Evolutionary conservation across 2,888 invertebrate species (phyloP), one percentile per base, ranked within the genome.

Genomic region (Elmis aenea): DNA sequence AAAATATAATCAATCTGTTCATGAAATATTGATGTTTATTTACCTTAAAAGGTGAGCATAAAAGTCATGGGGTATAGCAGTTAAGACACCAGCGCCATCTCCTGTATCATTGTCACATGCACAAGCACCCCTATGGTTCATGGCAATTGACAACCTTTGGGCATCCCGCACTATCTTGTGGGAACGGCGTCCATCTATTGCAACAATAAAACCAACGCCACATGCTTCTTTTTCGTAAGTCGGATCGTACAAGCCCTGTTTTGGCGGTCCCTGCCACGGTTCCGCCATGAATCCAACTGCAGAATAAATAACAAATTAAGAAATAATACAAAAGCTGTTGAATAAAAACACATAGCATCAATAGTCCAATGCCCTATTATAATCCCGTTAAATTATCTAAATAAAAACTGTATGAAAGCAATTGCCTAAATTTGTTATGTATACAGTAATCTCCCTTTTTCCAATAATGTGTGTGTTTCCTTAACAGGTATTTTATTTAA

Each of bases 21-120:
- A n/a, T n/a, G n/a, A n/a, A n/a, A 18, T 18, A 18, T 18, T 6
- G 8, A 18, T 18, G 9, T 24, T 21, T 24, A 49, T 51, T 69
- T 72, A 90, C 89, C 85, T 83, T 61, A 93, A 76, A 64, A 85
- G 81, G 54, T 84, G 81, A 51, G 79, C 75, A 72, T 96, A 99
- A 66, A 94, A 84, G 58, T 83, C 81, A 69, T 99, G 95, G 25
- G 99, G 99, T 63, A 99, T 95, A 57, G 94, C 93, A 46, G 91
- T 88, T 62, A 97, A 77, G 42, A 97, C 90, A 37, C 99, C 99
- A 45, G 99, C 97, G 46, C 99, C 99, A 69, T 99, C 99, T 38
- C 99, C 99, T 32, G 96, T 95, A 71, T 97, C 95, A 71, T 97
- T 97, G 75, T 99, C 99, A 73, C 96, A 95, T 23, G 95, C 93